Percentiles rank a stretch among this genome's conserved stretches.
Evolutionary conservation across 1,140 invertebrate species (phyloP).

Genomic region (Pectinophora gossypiella): DNA sequence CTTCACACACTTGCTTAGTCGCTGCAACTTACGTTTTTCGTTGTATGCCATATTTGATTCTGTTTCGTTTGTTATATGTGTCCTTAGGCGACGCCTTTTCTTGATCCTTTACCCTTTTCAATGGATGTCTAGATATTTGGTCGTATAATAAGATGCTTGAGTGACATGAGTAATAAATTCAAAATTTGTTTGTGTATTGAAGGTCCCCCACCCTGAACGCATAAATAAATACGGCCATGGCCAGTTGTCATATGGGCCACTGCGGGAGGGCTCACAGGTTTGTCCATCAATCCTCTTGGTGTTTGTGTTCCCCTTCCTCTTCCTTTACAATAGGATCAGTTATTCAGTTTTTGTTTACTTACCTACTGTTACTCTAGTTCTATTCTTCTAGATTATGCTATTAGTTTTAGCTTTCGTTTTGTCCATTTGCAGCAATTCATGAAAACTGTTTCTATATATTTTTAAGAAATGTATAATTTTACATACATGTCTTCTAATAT

Average conservation of each 20-base stretch:
- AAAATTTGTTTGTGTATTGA: constrained; percentile 73
- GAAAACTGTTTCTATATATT: constrained; percentile 9
- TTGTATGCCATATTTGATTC: constrained; percentile 28
- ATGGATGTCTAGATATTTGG: constrained; percentile 48
- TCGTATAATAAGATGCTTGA: constrained; percentile 27
- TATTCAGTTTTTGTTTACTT: constrained; percentile 18
- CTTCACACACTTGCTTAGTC: constrained; percentile 25
- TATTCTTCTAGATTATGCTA: constrained; percentile 28
- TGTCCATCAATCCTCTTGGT: constrained; percentile 70
- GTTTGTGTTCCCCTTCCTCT: constrained; percentile 68
- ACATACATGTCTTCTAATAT: neutral
- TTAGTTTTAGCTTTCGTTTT: constrained; percentile 21
- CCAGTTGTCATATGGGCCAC: constrained; percentile 74
- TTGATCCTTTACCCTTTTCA: constrained; percentile 42
- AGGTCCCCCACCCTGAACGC: constrained; percentile 75
- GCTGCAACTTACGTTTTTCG: constrained; percentile 18
- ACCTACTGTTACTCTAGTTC: constrained; percentile 3
- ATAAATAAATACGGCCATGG: constrained; percentile 75
- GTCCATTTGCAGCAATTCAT: constrained; percentile 45
- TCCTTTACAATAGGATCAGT: constrained; percentile 37
- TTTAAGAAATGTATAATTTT: neutral
- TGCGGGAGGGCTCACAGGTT: constrained; percentile 74
- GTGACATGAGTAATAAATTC: constrained; percentile 42
- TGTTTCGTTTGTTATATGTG: constrained; percentile 19
- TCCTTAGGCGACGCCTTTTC: constrained; percentile 19